phyloP scores from a whole-genome alignment of 2,888 invertebrate species.

The Apodemia duryi region DNA sequence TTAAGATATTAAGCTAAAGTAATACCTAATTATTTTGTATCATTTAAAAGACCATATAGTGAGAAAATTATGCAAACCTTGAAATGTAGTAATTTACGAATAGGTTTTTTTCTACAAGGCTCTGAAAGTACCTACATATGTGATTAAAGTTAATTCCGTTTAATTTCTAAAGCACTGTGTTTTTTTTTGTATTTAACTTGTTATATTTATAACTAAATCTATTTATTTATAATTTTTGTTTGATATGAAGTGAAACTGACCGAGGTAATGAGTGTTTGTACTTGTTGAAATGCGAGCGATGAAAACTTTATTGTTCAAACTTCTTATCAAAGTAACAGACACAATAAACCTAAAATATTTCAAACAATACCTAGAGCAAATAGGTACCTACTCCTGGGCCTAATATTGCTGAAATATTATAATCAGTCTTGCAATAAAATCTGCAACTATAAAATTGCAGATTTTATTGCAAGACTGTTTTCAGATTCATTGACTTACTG shows the following conservation, averaged over 20 bases:
- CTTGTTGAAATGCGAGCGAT: conserved; percentile 14
- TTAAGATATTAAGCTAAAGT: no score
- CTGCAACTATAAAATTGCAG: conserved; percentile 8
- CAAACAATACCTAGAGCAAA: conserved; percentile 12
- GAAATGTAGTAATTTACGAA: no score
- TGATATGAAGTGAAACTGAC: not conserved
- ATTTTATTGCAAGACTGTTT: not conserved
- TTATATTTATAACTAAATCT: conserved; percentile 1
- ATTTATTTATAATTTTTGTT: conserved; percentile 15
- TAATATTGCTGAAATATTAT: not conserved
- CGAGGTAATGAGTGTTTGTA: conserved; percentile 10
- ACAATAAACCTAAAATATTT: conserved; percentile 14
- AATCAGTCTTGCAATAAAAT: conserved; percentile 16
- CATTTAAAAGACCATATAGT: no score
- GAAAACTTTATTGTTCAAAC: conserved; percentile 14
- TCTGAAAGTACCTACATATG: no score
- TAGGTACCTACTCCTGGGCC: not conserved
- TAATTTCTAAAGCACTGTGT: conserved; percentile 18
- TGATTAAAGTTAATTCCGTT: conserved; percentile 3
- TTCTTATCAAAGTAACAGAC: conserved; percentile 9
- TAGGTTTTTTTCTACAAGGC: no score
- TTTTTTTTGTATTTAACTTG: not conserved
- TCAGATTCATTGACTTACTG: conserved; percentile 11
- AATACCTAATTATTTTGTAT: no score
- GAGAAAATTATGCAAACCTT: no score